These are phyloP conservation scores for Varanus komodoensis DNA, from an alignment of 2,113 vertebrate genomes.

Conservation along the genomic window DNA sequence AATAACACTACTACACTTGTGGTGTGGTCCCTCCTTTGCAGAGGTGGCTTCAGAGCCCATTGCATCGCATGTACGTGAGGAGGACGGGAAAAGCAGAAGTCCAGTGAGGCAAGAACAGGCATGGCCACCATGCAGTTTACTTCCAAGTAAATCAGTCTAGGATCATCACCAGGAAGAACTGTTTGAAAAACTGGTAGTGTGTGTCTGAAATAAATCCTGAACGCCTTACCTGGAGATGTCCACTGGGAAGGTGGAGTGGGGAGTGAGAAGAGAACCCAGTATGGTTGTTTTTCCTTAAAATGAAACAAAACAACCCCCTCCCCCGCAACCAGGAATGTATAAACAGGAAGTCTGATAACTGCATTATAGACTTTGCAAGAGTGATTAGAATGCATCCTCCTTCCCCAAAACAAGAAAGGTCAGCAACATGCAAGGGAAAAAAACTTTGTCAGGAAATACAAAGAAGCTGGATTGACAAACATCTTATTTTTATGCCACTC, in stretches of 20 bases:
- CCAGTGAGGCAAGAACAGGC: not conserved
- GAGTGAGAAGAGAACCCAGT: not conserved
- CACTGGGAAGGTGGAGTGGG: not conserved
- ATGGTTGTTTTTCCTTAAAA: not conserved
- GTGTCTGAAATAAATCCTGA: not conserved
- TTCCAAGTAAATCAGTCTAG: not conserved
- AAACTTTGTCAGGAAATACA: not conserved
- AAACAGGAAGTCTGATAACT: not conserved
- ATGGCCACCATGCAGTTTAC: not conserved
- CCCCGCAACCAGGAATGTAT: not conserved
- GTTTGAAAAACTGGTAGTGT: not conserved
- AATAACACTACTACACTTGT: not conserved
- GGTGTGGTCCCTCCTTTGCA: not conserved
- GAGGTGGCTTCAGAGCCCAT: not conserved
- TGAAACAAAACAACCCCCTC: too few species aligned
- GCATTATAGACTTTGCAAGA: not conserved
- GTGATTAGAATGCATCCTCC: not conserved
- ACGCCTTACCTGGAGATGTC: not conserved
- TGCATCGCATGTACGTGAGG: not conserved
- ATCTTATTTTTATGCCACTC: not conserved
- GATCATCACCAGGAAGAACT: not conserved
- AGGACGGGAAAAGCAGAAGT: not conserved
- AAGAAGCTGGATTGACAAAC: not conserved
- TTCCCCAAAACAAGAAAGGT: not conserved
- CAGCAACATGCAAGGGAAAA: not conserved